Conservation (phyloP, 2,888 invertebrate species). For the Cephalotes varians region DNA sequence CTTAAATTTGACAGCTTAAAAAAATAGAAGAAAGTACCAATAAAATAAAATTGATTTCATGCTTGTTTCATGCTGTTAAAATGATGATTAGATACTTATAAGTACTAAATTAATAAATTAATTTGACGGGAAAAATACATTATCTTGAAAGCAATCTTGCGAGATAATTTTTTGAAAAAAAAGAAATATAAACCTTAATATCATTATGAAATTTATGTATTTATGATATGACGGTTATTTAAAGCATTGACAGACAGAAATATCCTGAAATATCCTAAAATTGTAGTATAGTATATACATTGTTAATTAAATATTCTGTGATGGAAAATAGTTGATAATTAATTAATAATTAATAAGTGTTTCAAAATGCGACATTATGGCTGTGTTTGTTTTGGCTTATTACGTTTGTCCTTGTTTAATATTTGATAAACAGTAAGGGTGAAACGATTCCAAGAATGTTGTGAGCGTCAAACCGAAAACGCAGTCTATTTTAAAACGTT, state of each 20-base stretch:
- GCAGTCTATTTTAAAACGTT: conserved; percentile 37
- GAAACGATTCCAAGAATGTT: too few species aligned
- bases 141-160: not conserved
- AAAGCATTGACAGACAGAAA: not conserved
- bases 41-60: conserved; percentile 7
- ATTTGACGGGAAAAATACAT: not conserved
- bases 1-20: not conserved
- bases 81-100: not conserved
- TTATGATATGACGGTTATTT: conserved; percentile 20
- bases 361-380: conserved; percentile 27
- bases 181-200: not conserved
- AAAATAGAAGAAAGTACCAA: not conserved
- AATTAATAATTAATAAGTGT: conserved; percentile 36
- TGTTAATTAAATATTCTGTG: conserved; percentile 39
- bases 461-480: too few species aligned
- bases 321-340: conserved; percentile 35
- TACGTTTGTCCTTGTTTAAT: too few species aligned
- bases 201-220: not conserved
- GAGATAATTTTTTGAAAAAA: not conserved
- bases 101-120: conserved; percentile 2
- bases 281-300: conserved; percentile 13
- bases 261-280: not conserved
- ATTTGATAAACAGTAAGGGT: too few species aligned
- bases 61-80: not conserved
- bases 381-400: too few species aligned